Base-by-base conservation (phyloP, 1,140 invertebrate genomes). In the Drosophila bocqueti region DNA sequence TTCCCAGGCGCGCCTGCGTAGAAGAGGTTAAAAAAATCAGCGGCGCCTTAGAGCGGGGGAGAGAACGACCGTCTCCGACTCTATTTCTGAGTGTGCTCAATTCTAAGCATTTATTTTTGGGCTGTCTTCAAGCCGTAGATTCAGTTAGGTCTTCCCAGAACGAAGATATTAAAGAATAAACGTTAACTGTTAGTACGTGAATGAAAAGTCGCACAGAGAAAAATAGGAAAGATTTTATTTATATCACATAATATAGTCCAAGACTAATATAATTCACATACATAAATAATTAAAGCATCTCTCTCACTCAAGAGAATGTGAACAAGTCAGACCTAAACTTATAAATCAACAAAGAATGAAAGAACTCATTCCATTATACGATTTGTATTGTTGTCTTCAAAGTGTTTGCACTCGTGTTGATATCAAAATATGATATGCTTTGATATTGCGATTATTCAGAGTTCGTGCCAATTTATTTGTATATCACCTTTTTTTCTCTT, bases 61-160 rank as follows among this genome's bases (percentile, higher is more conserved):
- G 67, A 61, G 40, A 73, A 21, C 43, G 42, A 54, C 29, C 58
- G 80, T 16, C 50, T 36, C 31, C 18, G 52, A 62, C 60, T 87
- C 64, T 79, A 83, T 61, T 79, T 79, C 60, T 77, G 67, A 89
- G 76, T 77, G 72, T 74, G 80, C 84, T 66, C 76, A 76, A 89
- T 86, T 86, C 83, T 77, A 77, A 80, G 71, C 83, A 76, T 60
- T 79, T 59, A 45, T 76, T 62, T 68, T 72, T 72, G 68, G 68
- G 68, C 36, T 38, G 34, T 73, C 43, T 60, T 45, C 29, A 43
- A 24, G 31, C 42, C 36, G 63, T 43, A 59, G 65, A 60, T 63
- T 43, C 50, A 49, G 59, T 71, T 68, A 43, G 42, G 21, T 62
- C 31, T 86, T 87, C 81, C 80, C 80, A 65, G 80, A 77, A 89